Evolutionary conservation across 1,140 invertebrate genomes (phyloP).

Genomic region (Drosophila paulistorum): DNA sequence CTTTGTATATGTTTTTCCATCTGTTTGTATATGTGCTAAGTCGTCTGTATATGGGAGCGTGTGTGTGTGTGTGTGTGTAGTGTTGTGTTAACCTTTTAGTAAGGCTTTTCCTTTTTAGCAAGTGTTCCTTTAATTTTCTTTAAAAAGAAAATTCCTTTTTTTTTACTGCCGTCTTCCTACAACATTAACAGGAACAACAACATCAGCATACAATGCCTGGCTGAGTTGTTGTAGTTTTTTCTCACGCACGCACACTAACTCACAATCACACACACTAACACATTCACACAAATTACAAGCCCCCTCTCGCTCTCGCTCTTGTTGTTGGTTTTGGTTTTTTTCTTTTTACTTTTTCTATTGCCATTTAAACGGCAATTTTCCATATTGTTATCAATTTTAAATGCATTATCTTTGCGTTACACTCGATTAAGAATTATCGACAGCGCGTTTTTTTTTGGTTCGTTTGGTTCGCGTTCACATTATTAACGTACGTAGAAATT

Average conservation of each 20-base stretch:
- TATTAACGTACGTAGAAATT: constrained; percentile 10
- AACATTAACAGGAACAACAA: constrained; percentile 36
- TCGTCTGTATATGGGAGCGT: constrained; percentile 17
- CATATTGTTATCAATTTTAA: constrained; percentile 7
- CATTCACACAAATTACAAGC: constrained; percentile 6
- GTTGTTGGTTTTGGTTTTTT: constrained; percentile 7
- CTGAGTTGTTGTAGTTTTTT: constrained; percentile 53
- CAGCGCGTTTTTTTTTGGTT: neutral
- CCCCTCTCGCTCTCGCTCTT: constrained; percentile 7
- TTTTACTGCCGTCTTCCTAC: constrained; percentile 40
- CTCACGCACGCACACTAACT: constrained; percentile 36
- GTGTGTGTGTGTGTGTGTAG: neutral
- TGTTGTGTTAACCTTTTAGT: constrained; percentile 38
- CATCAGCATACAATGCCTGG: constrained; percentile 32
- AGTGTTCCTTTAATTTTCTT: constrained; percentile 37
- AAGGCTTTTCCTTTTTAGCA: constrained; percentile 30
- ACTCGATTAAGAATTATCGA: neutral
- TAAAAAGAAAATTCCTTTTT: neutral
- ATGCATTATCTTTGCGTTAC: neutral
- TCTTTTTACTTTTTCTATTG: constrained; percentile 8
- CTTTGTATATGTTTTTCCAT: constrained; percentile 59
- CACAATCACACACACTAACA: constrained; percentile 39
- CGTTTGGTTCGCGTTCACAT: neutral
- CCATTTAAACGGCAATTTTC: constrained; percentile 8
- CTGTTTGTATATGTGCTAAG: constrained; percentile 30